A percentile compares a stretch with the other conserved stretches of the same genome.
These are phyloP conservation scores for Trissoscelio sp. DNA, from an alignment of 2,888 invertebrate genomes.

Conservation along the genomic window DNA sequence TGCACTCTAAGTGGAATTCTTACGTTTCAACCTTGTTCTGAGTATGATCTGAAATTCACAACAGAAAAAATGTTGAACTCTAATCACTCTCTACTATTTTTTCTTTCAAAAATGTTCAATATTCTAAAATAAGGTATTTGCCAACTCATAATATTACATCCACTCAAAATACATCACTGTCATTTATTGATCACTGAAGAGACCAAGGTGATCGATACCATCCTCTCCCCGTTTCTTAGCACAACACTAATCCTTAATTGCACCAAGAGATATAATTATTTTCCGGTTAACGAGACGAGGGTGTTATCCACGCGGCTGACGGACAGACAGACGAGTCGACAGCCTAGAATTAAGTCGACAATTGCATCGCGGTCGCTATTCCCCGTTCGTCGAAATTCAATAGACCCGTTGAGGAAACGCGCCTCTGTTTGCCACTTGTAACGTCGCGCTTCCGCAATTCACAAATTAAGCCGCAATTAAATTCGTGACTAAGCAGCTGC, in stretches of 20 bases:
- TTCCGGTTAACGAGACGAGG: conserved; percentile 55
- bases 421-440: conserved; percentile 68
- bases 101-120: too few relatives aligned
- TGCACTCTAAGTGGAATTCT: too few relatives aligned
- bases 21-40: too few relatives aligned
- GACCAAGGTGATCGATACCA: conserved; percentile 8
- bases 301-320: conserved; percentile 74
- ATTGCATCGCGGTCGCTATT: conserved; percentile 63
- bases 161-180: conserved; percentile 2
- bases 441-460: conserved; percentile 51
- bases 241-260: conserved; percentile 32
- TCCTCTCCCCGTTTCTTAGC: conserved; percentile 11
- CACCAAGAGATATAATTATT: conserved; percentile 40
- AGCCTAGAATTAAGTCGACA: conserved; percentile 78
- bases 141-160: background rate
- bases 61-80: too few relatives aligned
- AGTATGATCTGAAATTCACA: too few relatives aligned
- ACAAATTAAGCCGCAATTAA: conserved; percentile 61
- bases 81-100: too few relatives aligned
- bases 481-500: conserved; percentile 60
- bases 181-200: conserved; percentile 18
- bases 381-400: conserved; percentile 77
- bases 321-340: conserved; percentile 74
- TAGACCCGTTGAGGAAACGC: conserved; percentile 74
- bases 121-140: background rate